Evolutionary conservation across 2,888 invertebrate species (phyloP).

Genomic region (Netelia virgata): DNA sequence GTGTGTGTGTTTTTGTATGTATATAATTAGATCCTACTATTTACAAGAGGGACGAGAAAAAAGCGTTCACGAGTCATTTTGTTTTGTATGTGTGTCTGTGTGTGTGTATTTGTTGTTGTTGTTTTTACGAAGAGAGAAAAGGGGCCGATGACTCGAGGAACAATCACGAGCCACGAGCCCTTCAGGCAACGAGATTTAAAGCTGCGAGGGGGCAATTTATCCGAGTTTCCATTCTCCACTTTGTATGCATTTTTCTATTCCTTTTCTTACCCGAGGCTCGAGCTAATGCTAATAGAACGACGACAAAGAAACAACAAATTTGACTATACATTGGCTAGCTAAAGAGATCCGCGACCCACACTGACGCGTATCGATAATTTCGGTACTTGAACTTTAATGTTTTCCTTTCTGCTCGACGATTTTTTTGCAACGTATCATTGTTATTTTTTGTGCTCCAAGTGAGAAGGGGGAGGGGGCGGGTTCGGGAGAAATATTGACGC

Average conservation of each 20-base stretch:
- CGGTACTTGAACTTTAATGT: background rate
- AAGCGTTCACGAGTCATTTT: constrained; percentile 29
- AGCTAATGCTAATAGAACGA: constrained; percentile 39
- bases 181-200: constrained; percentile 70
- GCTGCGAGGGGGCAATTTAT: constrained; percentile 61
- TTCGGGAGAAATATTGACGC: constrained; percentile 31
- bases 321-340: constrained; percentile 68
- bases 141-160: constrained; percentile 52
- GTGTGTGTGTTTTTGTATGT: constrained; percentile 21
- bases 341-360: constrained; percentile 61
- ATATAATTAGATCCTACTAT: constrained; percentile 72
- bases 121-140: constrained; percentile 72
- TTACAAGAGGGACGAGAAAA: constrained; percentile 70
- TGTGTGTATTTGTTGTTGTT: background rate
- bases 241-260: constrained; percentile 26
- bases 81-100: constrained; percentile 35
- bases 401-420: constrained; percentile 20
- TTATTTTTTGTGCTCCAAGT: constrained; percentile 1
- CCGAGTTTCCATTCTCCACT: constrained; percentile 30
- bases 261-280: constrained; percentile 11
- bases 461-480: background rate
- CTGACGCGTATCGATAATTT: constrained; percentile 8
- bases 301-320: constrained; percentile 44
- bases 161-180: constrained; percentile 57
- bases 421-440: background rate